Conservation (phyloP, 2,797 vertebrate species). For the Fistularia commersonii region DNA sequence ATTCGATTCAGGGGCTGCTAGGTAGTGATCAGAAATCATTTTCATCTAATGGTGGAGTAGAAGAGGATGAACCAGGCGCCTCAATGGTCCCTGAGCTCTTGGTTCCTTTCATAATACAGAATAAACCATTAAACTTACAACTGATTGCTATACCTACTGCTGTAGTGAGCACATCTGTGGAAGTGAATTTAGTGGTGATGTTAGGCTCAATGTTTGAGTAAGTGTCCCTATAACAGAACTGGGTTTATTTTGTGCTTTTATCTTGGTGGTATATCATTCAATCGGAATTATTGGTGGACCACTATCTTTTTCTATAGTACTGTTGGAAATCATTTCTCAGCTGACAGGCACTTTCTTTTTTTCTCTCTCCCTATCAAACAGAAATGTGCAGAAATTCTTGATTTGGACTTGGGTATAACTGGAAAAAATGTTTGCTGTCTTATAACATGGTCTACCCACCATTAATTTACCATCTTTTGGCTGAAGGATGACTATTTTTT, state of each 20-base stretch:
- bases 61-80: slow-evolving; percentile 34
- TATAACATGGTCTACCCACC: too few species aligned
- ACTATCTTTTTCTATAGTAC: slow-evolving; percentile 10
- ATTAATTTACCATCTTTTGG: too few species aligned
- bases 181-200: slow-evolving; percentile 21
- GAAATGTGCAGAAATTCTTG: slow-evolving; percentile 26
- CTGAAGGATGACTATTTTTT: too few species aligned
- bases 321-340: slow-evolving; percentile 9
- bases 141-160: slow-evolving; percentile 17
- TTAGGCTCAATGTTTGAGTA: slow-evolving; percentile 12
- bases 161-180: slow-evolving; percentile 13
- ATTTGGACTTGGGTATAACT: neutral
- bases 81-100: slow-evolving; percentile 25
- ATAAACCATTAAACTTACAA: slow-evolving; percentile 45
- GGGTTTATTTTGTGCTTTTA: slow-evolving; percentile 36
- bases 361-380: slow-evolving; percentile 33
- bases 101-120: slow-evolving; percentile 37
- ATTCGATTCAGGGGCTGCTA: slow-evolving; percentile 59
- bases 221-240: slow-evolving; percentile 19
- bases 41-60: slow-evolving; percentile 47
- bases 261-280: slow-evolving; percentile 47
- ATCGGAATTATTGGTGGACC: slow-evolving; percentile 23
- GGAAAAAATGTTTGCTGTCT: too few species aligned
- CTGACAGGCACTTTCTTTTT: slow-evolving; percentile 25
- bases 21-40: slow-evolving; percentile 66